Base-by-base conservation (phyloP, 2,113 vertebrate species). In the Neoarius graeffei region DNA sequence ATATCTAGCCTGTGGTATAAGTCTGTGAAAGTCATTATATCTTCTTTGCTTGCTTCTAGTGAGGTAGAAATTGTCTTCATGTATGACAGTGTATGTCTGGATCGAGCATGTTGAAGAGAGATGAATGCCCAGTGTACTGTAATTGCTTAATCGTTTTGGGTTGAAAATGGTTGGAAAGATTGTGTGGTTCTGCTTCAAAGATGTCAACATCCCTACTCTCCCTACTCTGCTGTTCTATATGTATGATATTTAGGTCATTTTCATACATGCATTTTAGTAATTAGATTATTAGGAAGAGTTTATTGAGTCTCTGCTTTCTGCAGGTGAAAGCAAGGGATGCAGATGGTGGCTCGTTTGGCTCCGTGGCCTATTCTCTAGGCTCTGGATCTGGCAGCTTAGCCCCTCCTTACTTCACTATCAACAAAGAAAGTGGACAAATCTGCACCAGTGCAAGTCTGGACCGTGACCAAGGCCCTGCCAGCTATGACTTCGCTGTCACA, bases 321-420 rank as follows among this genome's bases (percentile, higher is more conserved):
- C 77, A 99, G 98, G 97, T 99, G 88, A 97, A 95, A 13, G 98
- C 98, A n/a, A 97, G 95, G 1, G 98, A 99, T 1, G 96, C 96
- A 0, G 98, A 99, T 85, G 96, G 96, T 0, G 97, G 98, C 5
- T 92, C 94, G 0, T 97, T 98, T 80, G 97, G 98, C 84, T 93
- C 95, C 27, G 90, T 99, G 5, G 96, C 95, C 85, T 99, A 99
- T 91, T 97, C 98, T 60, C 94, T 99, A 7, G 96, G 97, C 76
- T 96, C 97, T 0, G 96, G 96, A 54, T 95, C 96, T 0, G 96
- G 95, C 92, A 94, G 94, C 0, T 74, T 93, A 0, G 92, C 92
- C 48, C 95, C 96, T 52, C 94, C 96, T 0, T 97, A 96, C 60
- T 99, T 99, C 93, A 94, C 92, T 86, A 93, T 99, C 0, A 95